Evolutionary conservation across 2,888 invertebrate species (phyloP), one percentile per base, ranked within the genome.

Genomic region (Orthosia gracilis): DNA sequence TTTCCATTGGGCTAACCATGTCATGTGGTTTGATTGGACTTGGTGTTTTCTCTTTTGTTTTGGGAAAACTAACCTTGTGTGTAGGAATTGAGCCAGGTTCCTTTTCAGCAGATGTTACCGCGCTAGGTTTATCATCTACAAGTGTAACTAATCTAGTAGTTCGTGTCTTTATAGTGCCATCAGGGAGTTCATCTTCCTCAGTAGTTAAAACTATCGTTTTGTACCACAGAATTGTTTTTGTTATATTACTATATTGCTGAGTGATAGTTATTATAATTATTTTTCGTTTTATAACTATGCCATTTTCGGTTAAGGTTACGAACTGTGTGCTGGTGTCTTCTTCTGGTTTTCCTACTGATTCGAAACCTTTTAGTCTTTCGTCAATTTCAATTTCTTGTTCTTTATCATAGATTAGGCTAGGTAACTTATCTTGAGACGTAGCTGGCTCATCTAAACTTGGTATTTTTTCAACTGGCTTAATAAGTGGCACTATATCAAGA

Each of bases 151-250:
- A 73, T 73, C 82, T 82, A 31, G 57, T 59, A 18, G 72, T 73
- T 67, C 73, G 78, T n/a, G 68, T 76, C n/a, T 63, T 63, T 66
- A 68, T 78, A 21, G 40, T 76, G 4, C 85, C 84, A 68, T 85
- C 82, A n/a, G 82, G 69, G 23, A 67, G 50, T 54, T 88, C 81
- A 71, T 79, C 80, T 62, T 88, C 85, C 72, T 87, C 87, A 21
- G 78, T 64, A 17, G 74, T 81, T 45, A 86, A 67, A 69, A 78
- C 61, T 13, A 76, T 71, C 45, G 81, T 83, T 68, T 85, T 85
- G 45, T 84, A 85, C 21, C 54, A 61, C 4, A 31, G 18, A 17
- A 73, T 73, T 31, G 81, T 69, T 45, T 17, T 73, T 12, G 55
- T 74, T 12, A 73, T 61, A 71, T 84, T 84, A 40, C 58, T 80